Percentiles rank a stretch among this genome's conserved stretches.
Evolutionary conservation across 2,888 invertebrate species (phyloP).

Genomic region (Salticus scenicus): DNA sequence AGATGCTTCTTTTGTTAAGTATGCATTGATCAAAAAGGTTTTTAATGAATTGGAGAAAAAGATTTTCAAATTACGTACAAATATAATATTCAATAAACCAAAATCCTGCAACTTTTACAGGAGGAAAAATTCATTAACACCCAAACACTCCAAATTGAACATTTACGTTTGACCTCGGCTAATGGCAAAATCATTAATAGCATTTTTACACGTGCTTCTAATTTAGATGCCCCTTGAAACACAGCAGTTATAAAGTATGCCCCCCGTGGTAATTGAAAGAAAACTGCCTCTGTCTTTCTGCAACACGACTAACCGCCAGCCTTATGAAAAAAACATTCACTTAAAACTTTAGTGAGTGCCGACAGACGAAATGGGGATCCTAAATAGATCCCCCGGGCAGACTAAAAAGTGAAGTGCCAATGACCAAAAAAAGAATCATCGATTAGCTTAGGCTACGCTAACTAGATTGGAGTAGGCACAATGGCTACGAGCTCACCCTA

Average conservation of each 20-base stretch:
- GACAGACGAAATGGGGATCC: constrained; percentile 33
- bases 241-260: constrained; percentile 9
- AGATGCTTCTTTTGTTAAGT: too few species aligned
- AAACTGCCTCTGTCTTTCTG: constrained; percentile 1
- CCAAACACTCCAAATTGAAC: not conserved
- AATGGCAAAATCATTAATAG: constrained; percentile 39
- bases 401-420: constrained; percentile 35
- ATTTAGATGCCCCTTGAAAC: not conserved
- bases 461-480: constrained; percentile 35
- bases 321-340: constrained; percentile 36
- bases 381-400: constrained; percentile 37
- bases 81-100: too few species aligned
- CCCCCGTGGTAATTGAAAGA: constrained; percentile 8
- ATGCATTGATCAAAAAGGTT: too few species aligned
- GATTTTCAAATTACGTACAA: too few species aligned
- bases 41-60: too few species aligned
- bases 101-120: not conserved
- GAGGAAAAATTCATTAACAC: not conserved
- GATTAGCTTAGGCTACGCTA: constrained; percentile 51
- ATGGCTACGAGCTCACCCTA: constrained; percentile 1
- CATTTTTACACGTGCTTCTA: constrained; percentile 44
- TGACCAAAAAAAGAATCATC: constrained; percentile 62
- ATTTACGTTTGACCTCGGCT: not conserved
- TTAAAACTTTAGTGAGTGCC: constrained; percentile 49
- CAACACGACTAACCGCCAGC: not conserved